Conservation (phyloP, 2,888 invertebrate species). For the Cryptocephalus primarius region DNA sequence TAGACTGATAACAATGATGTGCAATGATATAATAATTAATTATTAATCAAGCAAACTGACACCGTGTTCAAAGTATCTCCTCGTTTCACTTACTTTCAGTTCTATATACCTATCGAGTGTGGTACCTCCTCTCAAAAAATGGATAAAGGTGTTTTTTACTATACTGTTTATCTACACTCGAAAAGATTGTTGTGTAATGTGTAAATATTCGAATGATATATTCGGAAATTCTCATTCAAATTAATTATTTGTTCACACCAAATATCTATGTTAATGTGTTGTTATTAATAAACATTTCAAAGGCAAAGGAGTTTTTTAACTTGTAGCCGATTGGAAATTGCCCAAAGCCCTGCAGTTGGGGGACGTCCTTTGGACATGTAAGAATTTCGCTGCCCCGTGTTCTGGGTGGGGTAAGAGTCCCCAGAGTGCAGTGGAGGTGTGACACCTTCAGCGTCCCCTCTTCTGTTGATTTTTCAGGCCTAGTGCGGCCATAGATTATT, state of each 20-base stretch:
- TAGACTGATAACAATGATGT: neutral
- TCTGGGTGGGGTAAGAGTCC: too few species aligned
- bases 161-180: constrained; percentile 22
- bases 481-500: too few species aligned
- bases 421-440: too few species aligned
- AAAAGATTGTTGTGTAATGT: constrained; percentile 28
- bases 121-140: constrained; percentile 4
- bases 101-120: neutral
- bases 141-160: constrained; percentile 20
- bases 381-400: too few species aligned
- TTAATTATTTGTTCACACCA: constrained; percentile 39
- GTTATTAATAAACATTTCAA: constrained; percentile 26
- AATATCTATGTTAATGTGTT: constrained; percentile 42
- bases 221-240: constrained; percentile 27
- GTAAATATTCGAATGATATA: constrained; percentile 28
- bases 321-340: too few species aligned
- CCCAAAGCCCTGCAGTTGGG: too few species aligned
- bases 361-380: too few species aligned
- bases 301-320: too few species aligned
- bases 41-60: constrained; percentile 11
- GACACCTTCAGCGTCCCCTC: too few species aligned
- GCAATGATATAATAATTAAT: constrained; percentile 5
- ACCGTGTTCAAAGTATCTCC: constrained; percentile 17
- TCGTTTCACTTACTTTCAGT: constrained; percentile 8
- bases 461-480: too few species aligned